Conservation (phyloP, 2,888 invertebrate genomes). For the Octodonta nipae region DNA sequence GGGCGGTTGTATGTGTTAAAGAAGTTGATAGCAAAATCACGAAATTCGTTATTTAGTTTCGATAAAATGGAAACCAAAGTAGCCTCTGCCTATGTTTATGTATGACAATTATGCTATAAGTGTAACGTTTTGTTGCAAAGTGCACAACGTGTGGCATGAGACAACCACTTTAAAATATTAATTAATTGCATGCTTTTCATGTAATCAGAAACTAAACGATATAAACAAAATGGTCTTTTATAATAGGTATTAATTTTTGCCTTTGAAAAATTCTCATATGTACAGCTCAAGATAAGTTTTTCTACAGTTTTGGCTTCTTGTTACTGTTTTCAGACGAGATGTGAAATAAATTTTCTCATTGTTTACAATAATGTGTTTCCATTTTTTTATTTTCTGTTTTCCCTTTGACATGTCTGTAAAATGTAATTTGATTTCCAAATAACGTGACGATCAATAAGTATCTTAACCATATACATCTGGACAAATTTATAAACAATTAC, state of each 20-base stretch:
- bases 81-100: conserved; percentile 30
- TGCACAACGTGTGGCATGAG: conserved; percentile 1
- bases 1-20: conserved; percentile 72
- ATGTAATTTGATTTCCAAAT: no score
- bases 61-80: conserved; percentile 19
- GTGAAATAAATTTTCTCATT: conserved; percentile 4
- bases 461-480: no score
- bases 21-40: conserved; percentile 15
- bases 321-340: conserved; percentile 5
- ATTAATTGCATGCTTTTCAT: background rate
- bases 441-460: no score
- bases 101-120: conserved; percentile 27
- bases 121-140: conserved; percentile 26
- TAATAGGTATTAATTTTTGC: background rate
- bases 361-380: conserved; percentile 1
- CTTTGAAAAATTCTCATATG: background rate
- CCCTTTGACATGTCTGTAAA: no score
- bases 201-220: background rate
- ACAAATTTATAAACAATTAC: no score
- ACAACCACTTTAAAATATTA: background rate
- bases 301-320: conserved; percentile 3
- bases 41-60: conserved; percentile 18
- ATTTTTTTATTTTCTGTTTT: no score
- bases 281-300: conserved; percentile 5
- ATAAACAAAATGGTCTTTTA: background rate